Conservation (phyloP, 2,888 invertebrate genomes). For the Mimachlamys varia region DNA sequence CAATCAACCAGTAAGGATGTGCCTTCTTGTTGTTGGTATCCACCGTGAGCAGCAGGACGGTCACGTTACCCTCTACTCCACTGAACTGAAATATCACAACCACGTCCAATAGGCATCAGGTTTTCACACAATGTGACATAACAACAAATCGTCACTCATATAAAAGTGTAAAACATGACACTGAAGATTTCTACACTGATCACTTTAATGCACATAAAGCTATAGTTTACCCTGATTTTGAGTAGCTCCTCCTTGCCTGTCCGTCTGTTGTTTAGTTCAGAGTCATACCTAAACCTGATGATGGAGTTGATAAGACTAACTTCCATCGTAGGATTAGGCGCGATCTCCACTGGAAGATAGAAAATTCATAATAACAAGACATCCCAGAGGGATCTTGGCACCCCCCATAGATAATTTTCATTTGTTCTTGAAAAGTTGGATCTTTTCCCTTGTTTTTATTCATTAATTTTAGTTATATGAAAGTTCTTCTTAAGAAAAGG, state of each 20-base stretch:
- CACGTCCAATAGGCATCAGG: not conserved
- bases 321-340: not conserved
- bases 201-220: too few relatives aligned
- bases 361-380: not conserved
- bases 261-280: slow-evolving; percentile 50
- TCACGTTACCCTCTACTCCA: not conserved
- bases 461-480: too few relatives aligned
- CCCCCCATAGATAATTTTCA: too few relatives aligned
- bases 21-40: slow-evolving; percentile 42
- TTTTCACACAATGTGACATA: too few relatives aligned
- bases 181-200: too few relatives aligned
- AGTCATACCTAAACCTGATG: slow-evolving; percentile 50
- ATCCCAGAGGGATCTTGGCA: too few relatives aligned
- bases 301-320: slow-evolving; percentile 42
- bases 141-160: too few relatives aligned
- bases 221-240: slow-evolving; percentile 42
- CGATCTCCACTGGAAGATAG: not conserved
- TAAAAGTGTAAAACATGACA: too few relatives aligned
- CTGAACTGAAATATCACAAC: not conserved
- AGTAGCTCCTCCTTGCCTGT: slow-evolving; percentile 51
- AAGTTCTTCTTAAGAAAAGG: too few relatives aligned
- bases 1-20: slow-evolving; percentile 52
- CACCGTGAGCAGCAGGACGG: not conserved
- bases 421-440: too few relatives aligned
- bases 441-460: too few relatives aligned